Evolutionary conservation across 2,888 invertebrate species (phyloP).

Genomic region (Electrophaes corylata): DNA sequence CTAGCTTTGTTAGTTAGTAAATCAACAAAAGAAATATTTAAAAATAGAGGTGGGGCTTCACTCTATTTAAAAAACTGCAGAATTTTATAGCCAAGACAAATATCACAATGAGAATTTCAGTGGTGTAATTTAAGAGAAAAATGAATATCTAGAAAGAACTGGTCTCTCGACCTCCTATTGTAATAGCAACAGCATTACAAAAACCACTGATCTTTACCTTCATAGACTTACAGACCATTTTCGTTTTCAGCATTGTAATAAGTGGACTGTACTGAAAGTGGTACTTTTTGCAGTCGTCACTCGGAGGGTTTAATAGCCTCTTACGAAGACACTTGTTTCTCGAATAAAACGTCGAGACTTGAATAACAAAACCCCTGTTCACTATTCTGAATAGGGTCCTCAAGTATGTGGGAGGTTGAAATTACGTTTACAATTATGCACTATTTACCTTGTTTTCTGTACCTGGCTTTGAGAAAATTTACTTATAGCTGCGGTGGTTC

Average conservation of each 20-base stretch:
- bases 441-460: not conserved
- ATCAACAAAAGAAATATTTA: no score
- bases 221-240: constrained; percentile 19
- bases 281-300: constrained; percentile 42
- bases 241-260: constrained; percentile 1
- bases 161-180: constrained; percentile 44
- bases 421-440: not conserved
- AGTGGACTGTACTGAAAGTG: constrained; percentile 20
- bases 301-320: constrained; percentile 60
- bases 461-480: not conserved
- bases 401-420: constrained; percentile 10
- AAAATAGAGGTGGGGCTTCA: not conserved
- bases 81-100: constrained; percentile 4
- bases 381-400: constrained; percentile 29
- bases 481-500: no score
- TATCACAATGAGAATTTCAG: constrained; percentile 28
- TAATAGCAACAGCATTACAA: constrained; percentile 28
- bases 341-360: constrained; percentile 43
- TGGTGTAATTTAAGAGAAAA: constrained; percentile 44
- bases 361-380: constrained; percentile 36
- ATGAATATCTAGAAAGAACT: constrained; percentile 41
- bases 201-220: constrained; percentile 11
- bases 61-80: not conserved
- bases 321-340: constrained; percentile 51
- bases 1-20: no score